Evolutionary conservation across 2,888 invertebrate genomes (phyloP).

Genomic region (Melolontha melolontha): DNA sequence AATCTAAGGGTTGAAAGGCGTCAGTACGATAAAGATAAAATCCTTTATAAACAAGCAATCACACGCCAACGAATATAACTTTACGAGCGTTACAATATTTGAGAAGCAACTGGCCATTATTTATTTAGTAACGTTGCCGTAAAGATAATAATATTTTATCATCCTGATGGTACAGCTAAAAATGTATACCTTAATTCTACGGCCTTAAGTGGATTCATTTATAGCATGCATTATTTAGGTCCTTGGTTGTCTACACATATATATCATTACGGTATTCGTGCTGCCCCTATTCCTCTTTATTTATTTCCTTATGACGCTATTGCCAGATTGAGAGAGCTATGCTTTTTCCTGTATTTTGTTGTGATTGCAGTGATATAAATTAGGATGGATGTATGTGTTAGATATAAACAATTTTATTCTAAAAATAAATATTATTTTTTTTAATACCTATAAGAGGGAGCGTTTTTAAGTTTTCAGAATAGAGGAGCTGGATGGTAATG

Average conservation of each 20-base stretch:
- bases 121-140: conserved; percentile 45
- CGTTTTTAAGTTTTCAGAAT: too few species aligned
- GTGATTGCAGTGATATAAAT: too few species aligned
- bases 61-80: not conserved
- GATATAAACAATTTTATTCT: too few species aligned
- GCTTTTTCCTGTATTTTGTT: too few species aligned
- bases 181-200: conserved; percentile 45
- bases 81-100: too few species aligned
- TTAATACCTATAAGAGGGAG: too few species aligned
- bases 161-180: conserved; percentile 42
- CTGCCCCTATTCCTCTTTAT: not conserved
- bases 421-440: too few species aligned
- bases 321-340: not conserved
- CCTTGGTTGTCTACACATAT: not conserved
- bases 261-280: conserved; percentile 11
- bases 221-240: conserved; percentile 46
- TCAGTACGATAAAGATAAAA: too few species aligned
- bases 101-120: conserved; percentile 44
- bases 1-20: too few species aligned
- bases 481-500: too few species aligned
- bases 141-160: conserved; percentile 48
- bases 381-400: too few species aligned
- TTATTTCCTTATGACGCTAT: conserved; percentile 8
- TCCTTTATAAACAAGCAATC: not conserved
- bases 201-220: conserved; percentile 50